Conservation (phyloP, 1,140 invertebrate genomes). For the Atta texana region DNA sequence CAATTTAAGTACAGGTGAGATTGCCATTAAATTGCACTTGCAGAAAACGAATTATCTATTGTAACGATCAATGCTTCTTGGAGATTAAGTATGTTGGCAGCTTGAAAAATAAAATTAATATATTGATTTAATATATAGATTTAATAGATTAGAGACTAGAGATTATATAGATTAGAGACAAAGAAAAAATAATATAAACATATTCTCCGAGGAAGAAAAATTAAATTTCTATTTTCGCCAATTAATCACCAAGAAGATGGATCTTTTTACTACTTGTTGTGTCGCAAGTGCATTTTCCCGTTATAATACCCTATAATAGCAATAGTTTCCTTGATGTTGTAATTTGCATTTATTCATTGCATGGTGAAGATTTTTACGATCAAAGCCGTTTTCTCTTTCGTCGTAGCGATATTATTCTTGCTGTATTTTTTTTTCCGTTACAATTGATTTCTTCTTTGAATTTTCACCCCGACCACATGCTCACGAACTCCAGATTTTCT, state of each 20-base stretch:
- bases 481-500: constrained; percentile 79
- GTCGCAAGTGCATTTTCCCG: constrained; percentile 65
- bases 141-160: no score
- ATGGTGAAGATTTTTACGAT: constrained; percentile 77
- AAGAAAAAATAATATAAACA: not conserved
- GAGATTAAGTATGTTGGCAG: constrained; percentile 37
- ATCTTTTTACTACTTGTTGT: constrained; percentile 58
- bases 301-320: constrained; percentile 71
- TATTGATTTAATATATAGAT: not conserved
- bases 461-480: constrained; percentile 81
- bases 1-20: constrained; percentile 91
- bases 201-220: not conserved
- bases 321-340: constrained; percentile 78
- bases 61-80: constrained; percentile 66
- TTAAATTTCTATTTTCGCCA: not conserved
- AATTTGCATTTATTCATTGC: constrained; percentile 79
- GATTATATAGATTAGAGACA: not conserved
- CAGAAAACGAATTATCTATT: constrained; percentile 48
- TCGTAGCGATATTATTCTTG: constrained; percentile 65
- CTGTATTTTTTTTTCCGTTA: constrained; percentile 74
- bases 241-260: constrained; percentile 69
- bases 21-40: not conserved
- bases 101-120: not conserved
- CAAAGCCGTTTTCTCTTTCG: constrained; percentile 61
- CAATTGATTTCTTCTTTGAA: constrained; percentile 68